Base-by-base conservation (phyloP, 2,797 vertebrate genomes). In the Iguana delicatissima region DNA sequence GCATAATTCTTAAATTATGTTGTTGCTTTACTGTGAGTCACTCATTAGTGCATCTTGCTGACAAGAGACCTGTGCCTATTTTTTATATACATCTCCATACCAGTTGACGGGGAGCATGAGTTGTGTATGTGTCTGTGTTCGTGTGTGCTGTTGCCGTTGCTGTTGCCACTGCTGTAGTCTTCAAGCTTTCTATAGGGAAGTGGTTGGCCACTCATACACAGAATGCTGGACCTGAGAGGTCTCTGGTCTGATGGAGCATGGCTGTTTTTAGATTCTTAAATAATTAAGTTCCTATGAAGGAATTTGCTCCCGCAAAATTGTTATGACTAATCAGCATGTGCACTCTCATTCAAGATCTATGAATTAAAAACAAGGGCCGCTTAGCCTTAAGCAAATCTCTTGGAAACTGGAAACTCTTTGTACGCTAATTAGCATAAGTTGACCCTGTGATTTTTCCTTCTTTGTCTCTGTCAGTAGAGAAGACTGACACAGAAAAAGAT, bases 261-360 rank as follows among this genome's bases (percentile, higher is more conserved):
- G 38, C 8, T 77, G 14, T 69, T 69, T 76, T 85, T 32, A 32
- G 26, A 29, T 50, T 32, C 32, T 84, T 16, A 14, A 38, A 82
- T 35, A 59, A 86, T 55, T 26, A 77, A 32, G 14, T 64, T 84
- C 38, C 22, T 52, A 24, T 80, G 38, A 57, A 67, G 62, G 46
- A 89, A 89, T 38, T 55, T 22, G 42, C 73, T 89, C 59, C 81
- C 72, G 38, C 22, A 46, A 85, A 85, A 62, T 69, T 42, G 46
- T 57, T 80, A 46, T 22, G 26, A 85, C 62, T 89, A 89, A 89
- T 52, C 46, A 77, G n/a, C 80, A 32, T 29, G 59, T 42, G 32
- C 12, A 57, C 22, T 32, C 46, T 80, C 55, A 50, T 84, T 62
- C 73, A 84, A 62, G 81, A 50, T 42, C 16, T 42, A 35, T 26